A percentile compares a stretch with the other conserved stretches of the same genome.
Conservation (phyloP, 2,113 vertebrate species). For the Rhizomys pruinosus region DNA sequence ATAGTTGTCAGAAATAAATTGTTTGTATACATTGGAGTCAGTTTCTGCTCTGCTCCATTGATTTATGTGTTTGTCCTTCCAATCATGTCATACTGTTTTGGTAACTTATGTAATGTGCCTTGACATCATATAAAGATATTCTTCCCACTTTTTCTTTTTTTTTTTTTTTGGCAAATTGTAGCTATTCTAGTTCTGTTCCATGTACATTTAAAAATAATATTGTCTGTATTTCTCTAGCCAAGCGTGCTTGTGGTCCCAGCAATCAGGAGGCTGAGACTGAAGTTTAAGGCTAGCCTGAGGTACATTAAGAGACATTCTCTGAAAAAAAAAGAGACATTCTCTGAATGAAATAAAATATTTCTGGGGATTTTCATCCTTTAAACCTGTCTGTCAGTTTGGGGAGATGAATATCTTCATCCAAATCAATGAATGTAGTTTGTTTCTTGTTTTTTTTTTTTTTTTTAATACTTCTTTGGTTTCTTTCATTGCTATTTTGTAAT, state of each 20-base stretch:
- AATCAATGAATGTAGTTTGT: background rate
- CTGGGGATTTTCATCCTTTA: background rate
- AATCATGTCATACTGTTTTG: background rate
- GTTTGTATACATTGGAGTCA: background rate
- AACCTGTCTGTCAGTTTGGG: background rate
- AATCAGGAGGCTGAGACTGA: background rate
- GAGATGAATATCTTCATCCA: slow-evolving; percentile 24
- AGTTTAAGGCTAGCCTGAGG: background rate
- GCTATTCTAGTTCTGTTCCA: slow-evolving; percentile 17
- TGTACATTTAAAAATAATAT: slow-evolving; percentile 36
- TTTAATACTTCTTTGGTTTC: background rate
- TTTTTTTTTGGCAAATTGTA: slow-evolving; percentile 38
- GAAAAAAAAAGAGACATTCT: background rate
- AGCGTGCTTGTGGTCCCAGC: background rate
- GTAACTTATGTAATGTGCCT: slow-evolving; percentile 22
- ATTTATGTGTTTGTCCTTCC: background rate
- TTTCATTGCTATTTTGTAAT: slow-evolving; percentile 38
- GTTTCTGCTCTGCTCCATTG: background rate
- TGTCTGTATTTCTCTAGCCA: background rate
- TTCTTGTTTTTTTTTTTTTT: slow-evolving; percentile 53
- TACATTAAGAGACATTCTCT: background rate
- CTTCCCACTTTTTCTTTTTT: slow-evolving; percentile 13
- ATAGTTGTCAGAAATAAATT: slow-evolving; percentile 52
- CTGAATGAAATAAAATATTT: background rate
- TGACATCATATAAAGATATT: background rate